Evolutionary conservation across 2,113 vertebrate species (phyloP), one percentile per base, ranked within the genome.

Genomic region (Oreotrochilus melanogaster): DNA sequence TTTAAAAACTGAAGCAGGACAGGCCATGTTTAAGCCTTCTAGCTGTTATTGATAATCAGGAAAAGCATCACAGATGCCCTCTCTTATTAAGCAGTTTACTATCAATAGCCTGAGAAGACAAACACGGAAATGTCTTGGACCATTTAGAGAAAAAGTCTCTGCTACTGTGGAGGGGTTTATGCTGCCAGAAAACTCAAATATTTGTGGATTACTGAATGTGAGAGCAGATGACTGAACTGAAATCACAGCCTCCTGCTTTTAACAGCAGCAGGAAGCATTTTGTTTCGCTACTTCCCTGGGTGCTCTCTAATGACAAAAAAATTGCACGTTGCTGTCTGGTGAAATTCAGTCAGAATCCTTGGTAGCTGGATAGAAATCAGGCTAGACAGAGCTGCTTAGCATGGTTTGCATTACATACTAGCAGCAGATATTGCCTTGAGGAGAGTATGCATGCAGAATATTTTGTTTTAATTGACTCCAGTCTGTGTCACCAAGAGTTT

Each of bases 221-320:
- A 92, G 93, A 96, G 90, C 93, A 71, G 93, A 96, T 94, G 96
- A 92, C 70, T 91, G 96, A 96, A 95, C 83, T 89, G 97, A 96
- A 95, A 93, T 97, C 94, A 67, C 97, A 97, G 89, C 88, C 93
- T 90, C 72, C 87, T 31, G 94, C 42, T 7, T 96, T 85, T 88
- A 96, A 83, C 92, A 93, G 95, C 98, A 97, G 97, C 97, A 97
- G 98, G 97, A 98, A 98, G 88, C 96, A 84, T 97, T 98, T 98
- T 97, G 98, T 97, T 97, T 95, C 97, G 96, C 97, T 97, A 57
- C 97, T 97, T 98, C 96, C 96, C 96, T 97, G 96, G 95, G 94
- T 97, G 91, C 96, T 97, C 94, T 97, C 96, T 97, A 96, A 93
- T 94, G 97, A 97, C 96, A 95, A 95, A 94, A 94, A 96, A 94